Percentiles rank a stretch among this genome's conserved stretches.
These are phyloP conservation scores for Euplagia quadripunctaria DNA, from an alignment of 2,888 invertebrate species.

Conservation along the genomic window DNA sequence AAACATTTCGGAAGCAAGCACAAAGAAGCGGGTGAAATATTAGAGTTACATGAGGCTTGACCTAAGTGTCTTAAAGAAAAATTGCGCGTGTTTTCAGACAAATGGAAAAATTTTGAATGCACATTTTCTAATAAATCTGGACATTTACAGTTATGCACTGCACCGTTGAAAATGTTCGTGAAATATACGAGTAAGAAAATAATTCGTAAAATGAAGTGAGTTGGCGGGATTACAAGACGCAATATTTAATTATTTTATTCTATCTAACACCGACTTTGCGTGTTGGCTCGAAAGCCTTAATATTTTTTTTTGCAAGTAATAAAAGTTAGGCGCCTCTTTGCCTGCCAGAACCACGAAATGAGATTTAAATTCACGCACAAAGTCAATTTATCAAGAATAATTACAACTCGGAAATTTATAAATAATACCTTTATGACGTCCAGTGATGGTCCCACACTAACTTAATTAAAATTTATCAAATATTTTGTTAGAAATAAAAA, in stretches of 20 bases:
- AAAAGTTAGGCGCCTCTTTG: slow-evolving; percentile 17
- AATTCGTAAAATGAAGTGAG: too few species aligned
- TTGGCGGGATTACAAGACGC: too few species aligned
- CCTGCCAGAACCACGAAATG: slow-evolving; percentile 5
- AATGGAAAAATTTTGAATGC: too few species aligned
- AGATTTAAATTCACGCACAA: slow-evolving; percentile 13
- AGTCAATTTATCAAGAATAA: slow-evolving; percentile 15
- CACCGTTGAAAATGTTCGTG: too few species aligned
- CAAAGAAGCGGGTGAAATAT: too few species aligned
- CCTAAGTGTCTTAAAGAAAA: too few species aligned
- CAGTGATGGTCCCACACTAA: background rate
- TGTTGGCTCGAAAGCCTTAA: slow-evolving; percentile 9
- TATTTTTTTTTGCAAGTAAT: slow-evolving; percentile 26
- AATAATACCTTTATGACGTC: background rate
- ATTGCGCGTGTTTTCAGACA: too few species aligned
- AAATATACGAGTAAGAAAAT: too few species aligned
- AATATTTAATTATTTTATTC: background rate
- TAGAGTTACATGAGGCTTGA: too few species aligned
- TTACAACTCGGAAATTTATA: background rate
- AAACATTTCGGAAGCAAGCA: too few species aligned
- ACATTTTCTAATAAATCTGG: too few species aligned
- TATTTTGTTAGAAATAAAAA: background rate
- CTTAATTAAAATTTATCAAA: background rate
- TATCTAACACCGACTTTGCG: background rate
- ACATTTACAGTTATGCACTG: too few species aligned